These are phyloP conservation scores for Hylomyscus alleni DNA, from an alignment of 2,797 vertebrate species.

Conservation along the genomic window DNA sequence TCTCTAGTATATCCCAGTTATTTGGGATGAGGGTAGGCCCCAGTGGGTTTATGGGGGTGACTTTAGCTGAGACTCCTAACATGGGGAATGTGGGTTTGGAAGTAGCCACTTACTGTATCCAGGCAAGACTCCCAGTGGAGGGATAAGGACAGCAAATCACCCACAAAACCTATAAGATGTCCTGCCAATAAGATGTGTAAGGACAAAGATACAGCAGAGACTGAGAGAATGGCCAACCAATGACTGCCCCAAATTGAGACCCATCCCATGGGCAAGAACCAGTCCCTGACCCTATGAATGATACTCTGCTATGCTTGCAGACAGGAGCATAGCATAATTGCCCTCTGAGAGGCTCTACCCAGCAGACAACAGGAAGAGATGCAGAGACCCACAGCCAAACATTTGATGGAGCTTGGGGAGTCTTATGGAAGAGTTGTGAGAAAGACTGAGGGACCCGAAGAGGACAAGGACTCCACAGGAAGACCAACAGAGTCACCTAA, in stretches of 20 bases:
- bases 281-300: neutral
- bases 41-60: no score
- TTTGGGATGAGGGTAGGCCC: no score
- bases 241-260: neutral
- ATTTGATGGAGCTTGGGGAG: neutral
- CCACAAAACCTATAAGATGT: no score
- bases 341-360: neutral
- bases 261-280: neutral
- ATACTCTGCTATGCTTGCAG: neutral
- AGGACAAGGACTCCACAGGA: neutral
- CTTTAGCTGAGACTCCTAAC: no score
- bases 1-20: no score
- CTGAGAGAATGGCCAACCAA: neutral
- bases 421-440: neutral
- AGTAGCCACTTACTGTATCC: no score
- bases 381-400: neutral
- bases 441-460: neutral
- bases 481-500: neutral
- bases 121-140: no score
- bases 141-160: no score
- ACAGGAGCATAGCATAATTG: neutral
- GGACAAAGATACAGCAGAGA: neutral
- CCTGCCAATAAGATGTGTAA: neutral
- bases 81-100: no score
- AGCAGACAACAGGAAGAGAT: neutral